Evolutionary conservation across 2,888 invertebrate species (phyloP).

Genomic region (Gandaritis pyraliata): DNA sequence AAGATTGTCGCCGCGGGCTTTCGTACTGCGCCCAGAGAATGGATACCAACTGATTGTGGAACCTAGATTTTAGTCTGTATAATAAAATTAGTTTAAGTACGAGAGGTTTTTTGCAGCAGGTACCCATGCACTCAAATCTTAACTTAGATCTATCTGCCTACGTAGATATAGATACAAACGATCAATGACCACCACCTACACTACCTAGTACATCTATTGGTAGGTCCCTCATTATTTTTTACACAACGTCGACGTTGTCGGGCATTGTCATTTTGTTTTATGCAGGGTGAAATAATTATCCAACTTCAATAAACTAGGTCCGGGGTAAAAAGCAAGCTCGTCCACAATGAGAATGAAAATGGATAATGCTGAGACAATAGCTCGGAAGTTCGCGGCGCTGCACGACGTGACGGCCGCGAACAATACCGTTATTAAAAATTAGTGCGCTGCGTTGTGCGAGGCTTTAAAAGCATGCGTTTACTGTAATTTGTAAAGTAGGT

Average conservation of each 20-base stretch:
- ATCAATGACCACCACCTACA: too few species aligned
- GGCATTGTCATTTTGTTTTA: background rate
- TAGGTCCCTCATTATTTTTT: too few species aligned
- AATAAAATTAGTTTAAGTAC: background rate
- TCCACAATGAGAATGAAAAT: conserved; percentile 55
- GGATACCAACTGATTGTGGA: conserved; percentile 59
- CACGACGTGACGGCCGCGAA: conserved; percentile 37
- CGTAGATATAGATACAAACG: too few species aligned
- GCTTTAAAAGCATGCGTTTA: background rate
- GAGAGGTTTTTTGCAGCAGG: too few species aligned
- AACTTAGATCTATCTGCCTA: too few species aligned
- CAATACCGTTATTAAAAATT: conserved; percentile 52
- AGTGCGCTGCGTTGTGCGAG: conserved; percentile 6
- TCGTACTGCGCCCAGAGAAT: conserved; percentile 59
- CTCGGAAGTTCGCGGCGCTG: conserved; percentile 29
- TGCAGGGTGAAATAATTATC: background rate
- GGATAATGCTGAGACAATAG: conserved; percentile 51
- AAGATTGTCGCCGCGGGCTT: conserved; percentile 54
- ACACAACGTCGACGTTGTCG: background rate
- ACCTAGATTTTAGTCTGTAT: conserved; percentile 41
- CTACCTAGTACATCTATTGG: too few species aligned
- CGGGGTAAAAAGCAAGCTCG: conserved; percentile 33
- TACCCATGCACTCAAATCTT: too few species aligned
- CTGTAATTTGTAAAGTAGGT: background rate
- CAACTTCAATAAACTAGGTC: conserved; percentile 13